Percentiles rank a stretch among this genome's conserved stretches.
phyloP scores from a whole-genome alignment of 2,888 invertebrate species.

The Phengaris alcon region DNA sequence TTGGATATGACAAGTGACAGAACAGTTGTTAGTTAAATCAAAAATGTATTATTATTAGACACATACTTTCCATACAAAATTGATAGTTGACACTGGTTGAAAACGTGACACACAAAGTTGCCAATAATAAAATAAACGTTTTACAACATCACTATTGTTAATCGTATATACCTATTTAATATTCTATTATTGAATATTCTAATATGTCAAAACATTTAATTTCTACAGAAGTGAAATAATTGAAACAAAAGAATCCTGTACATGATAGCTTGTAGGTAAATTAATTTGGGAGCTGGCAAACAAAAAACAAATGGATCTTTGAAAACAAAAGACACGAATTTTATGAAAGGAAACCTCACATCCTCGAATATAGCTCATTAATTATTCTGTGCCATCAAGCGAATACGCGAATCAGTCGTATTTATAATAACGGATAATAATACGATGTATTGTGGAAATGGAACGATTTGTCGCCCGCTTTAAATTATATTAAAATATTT shows the following conservation, averaged over 20 bases:
- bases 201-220: not conserved
- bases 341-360: constrained; percentile 59
- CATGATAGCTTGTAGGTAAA: constrained; percentile 65
- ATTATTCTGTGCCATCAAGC: constrained; percentile 64
- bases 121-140: not conserved
- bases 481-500: constrained; percentile 7
- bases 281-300: constrained; percentile 62
- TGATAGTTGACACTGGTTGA: constrained; percentile 3
- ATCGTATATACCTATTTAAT: not conserved
- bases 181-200: not conserved
- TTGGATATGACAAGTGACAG: constrained; percentile 36
- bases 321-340: constrained; percentile 57
- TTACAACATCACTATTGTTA: not conserved
- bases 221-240: constrained; percentile 21
- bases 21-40: constrained; percentile 28
- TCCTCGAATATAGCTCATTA: constrained; percentile 57
- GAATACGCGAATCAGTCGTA: constrained; percentile 47
- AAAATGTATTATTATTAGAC: constrained; percentile 5
- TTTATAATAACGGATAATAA: constrained; percentile 42
- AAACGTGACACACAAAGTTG: constrained; percentile 1
- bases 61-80: constrained; percentile 13
- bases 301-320: constrained; percentile 57
- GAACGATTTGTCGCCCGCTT: constrained; percentile 29
- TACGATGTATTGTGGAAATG: constrained; percentile 31
- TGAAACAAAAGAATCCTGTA: constrained; percentile 49